Base-by-base conservation (phyloP, 2,113 vertebrate species). In the Rattus rattus region DNA sequence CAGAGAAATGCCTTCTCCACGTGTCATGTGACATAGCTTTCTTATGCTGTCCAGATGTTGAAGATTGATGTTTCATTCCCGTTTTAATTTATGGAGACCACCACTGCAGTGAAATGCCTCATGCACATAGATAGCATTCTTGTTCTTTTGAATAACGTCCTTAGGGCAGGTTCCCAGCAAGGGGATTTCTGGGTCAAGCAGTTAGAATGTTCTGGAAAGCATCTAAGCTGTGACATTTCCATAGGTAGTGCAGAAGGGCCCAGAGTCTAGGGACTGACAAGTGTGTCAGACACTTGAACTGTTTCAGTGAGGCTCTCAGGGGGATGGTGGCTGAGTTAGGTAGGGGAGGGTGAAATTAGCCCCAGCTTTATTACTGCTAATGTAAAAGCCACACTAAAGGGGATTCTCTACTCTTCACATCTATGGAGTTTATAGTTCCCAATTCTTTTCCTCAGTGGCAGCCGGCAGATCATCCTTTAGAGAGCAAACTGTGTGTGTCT, bases 391-490 rank as follows among this genome's bases (percentile, higher is more conserved):
- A 76, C 65, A 49, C 33, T 22, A 39, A 70, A 80, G 30, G 49
- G 24, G 76, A n/a, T 43, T 95, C 76, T 87, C 79, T 85, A 17
- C 67, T 83, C 13, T 89, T 81, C 54, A 24, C 0, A 56, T 54
- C 43, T 96, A 91, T 75, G 85, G 67, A 96, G 97, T 98, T 97
- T 93, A 56, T 94, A 95, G 56, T 93, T 52, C 49, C 72, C 88
- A 69, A 93, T 87, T 97, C 95, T 97, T 75, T 43, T 59, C 28
- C 75, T 91, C 96, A 92, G 96, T 63, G 24, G 96, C 94, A 88
- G 95, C 96, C 92, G 39, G 85, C 80, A 88, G 92, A 49, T 96
- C 69, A 76, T 81, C 75, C 94, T 96, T 43, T 54, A 49, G 52
- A 70, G 90, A 89, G n/a, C 16, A 24, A 52, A 19, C 43, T 76